Base-by-base conservation (phyloP, 2,797 vertebrate genomes). In the Leuciscus waleckii region DNA sequence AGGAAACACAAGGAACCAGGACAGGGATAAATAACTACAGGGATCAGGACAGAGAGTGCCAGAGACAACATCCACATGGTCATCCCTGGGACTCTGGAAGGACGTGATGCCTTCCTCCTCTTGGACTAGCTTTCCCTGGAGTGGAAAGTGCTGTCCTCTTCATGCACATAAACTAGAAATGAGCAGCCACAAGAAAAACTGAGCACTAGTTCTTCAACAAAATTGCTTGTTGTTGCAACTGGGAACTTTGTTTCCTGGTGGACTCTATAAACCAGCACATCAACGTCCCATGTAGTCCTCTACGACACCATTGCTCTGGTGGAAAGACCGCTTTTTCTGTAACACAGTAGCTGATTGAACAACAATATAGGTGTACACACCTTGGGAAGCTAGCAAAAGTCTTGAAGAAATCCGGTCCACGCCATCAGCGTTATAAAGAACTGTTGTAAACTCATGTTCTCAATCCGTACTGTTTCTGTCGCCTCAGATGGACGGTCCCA, bases 401-500 rank as follows among this genome's bases (percentile, higher is more conserved):
- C 56, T n/a, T 26, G 6, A 11, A 11, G 4, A 58, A n/a, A 58
- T 58, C 23, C 4, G 0, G 10, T n/a, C 56, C 23, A 5, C 23
- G n/a, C 4, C 10, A 11, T 61, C 58, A 26, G 13, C 13, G 13
- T 29, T 63, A 29, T 29, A 7, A 1, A 29, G 26, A 29, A 63
- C 2, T 29, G 26, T 7, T 16, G 35, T 58, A 6, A 23, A 35
- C 17, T 4, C 73, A 14, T 51, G 32, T 8, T 56, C 49, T 76
- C 32, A 56, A 3, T 73, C 41, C 1, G 6, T 83, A 1, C 51
- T 49, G 0, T 83, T 73, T 75, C 67, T 11, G 10, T 41, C 9
- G 65, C 75, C 8, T 41, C 81, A 95, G 94, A 84, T 13, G 16
- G 69, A 46, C 0, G 89, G 92, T 6, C 13, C 92, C 0, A 89